Conservation (phyloP, 2,888 invertebrate species). For the Cantharis flavilabris region DNA sequence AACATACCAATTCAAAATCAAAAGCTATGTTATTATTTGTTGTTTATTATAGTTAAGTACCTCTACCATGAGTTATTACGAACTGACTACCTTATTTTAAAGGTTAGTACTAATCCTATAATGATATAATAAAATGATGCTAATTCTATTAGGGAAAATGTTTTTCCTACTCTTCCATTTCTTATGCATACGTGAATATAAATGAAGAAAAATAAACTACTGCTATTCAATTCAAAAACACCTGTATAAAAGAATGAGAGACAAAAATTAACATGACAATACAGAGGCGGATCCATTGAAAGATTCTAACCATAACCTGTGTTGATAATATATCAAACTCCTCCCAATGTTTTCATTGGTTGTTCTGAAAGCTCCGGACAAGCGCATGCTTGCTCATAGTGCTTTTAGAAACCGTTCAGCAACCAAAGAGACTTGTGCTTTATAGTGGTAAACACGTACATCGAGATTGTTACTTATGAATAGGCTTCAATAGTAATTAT, state of each 20-base stretch:
- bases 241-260: slow-evolving; percentile 56
- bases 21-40: neutral
- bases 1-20: neutral
- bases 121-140: neutral
- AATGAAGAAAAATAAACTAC: slow-evolving; percentile 22
- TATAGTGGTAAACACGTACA: slow-evolving; percentile 50
- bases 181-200: neutral
- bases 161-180: slow-evolving; percentile 3
- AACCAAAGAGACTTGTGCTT: slow-evolving; percentile 51
- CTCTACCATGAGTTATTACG: slow-evolving; percentile 5
- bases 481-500: slow-evolving; percentile 13
- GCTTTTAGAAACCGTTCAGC: slow-evolving; percentile 33
- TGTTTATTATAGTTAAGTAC: neutral
- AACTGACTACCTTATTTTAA: neutral
- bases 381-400: slow-evolving; percentile 44
- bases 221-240: slow-evolving; percentile 53
- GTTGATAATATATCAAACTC: slow-evolving; percentile 49
- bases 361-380: slow-evolving; percentile 33
- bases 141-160: neutral
- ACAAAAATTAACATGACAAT: slow-evolving; percentile 57
- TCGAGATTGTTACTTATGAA: slow-evolving; percentile 30
- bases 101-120: neutral
- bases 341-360: slow-evolving; percentile 50
- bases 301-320: slow-evolving; percentile 53
- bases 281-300: slow-evolving; percentile 50